phyloP scores from a whole-genome alignment of 2,113 vertebrate species.

The Lophius piscatorius region DNA sequence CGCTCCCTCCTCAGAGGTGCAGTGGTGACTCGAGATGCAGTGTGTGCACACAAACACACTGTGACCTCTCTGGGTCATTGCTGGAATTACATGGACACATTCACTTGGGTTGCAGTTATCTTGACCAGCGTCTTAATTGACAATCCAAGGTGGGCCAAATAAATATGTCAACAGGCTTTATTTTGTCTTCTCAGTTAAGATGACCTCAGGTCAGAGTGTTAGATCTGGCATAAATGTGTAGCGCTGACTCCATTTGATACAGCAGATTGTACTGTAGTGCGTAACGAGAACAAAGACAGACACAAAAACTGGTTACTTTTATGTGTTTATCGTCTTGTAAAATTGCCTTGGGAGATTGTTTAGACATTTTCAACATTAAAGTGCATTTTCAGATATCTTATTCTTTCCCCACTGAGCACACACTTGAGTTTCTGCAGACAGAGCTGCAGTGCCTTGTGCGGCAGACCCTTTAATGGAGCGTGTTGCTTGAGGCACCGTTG shows the following conservation, averaged over 20 bases:
- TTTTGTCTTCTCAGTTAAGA: not conserved
- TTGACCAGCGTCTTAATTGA: slow-evolving; percentile 43
- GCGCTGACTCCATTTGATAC: slow-evolving; percentile 20
- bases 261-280: not conserved
- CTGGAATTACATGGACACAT: slow-evolving; percentile 39
- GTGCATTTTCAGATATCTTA: slow-evolving; percentile 46
- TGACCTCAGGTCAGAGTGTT: slow-evolving; percentile 1
- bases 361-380: slow-evolving; percentile 63
- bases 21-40: slow-evolving; percentile 30
- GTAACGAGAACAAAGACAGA: slow-evolving; percentile 12
- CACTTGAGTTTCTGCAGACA: slow-evolving; percentile 60
- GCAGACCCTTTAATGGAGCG: slow-evolving; percentile 68
- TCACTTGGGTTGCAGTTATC: slow-evolving; percentile 38
- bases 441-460: slow-evolving; percentile 62
- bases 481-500: slow-evolving; percentile 77
- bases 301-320: slow-evolving; percentile 11
- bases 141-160: slow-evolving; percentile 35
- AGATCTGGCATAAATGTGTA: slow-evolving; percentile 2
- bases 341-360: slow-evolving; percentile 24
- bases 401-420: slow-evolving; percentile 77
- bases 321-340: slow-evolving; percentile 45
- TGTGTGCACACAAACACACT: slow-evolving; percentile 43
- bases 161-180: slow-evolving; percentile 37
- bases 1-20: slow-evolving; percentile 38
- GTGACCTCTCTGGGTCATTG: slow-evolving; percentile 34